Evolutionary conservation across 2,113 vertebrate species (phyloP).

Genomic region (Chamaetylas fuelleborni): DNA sequence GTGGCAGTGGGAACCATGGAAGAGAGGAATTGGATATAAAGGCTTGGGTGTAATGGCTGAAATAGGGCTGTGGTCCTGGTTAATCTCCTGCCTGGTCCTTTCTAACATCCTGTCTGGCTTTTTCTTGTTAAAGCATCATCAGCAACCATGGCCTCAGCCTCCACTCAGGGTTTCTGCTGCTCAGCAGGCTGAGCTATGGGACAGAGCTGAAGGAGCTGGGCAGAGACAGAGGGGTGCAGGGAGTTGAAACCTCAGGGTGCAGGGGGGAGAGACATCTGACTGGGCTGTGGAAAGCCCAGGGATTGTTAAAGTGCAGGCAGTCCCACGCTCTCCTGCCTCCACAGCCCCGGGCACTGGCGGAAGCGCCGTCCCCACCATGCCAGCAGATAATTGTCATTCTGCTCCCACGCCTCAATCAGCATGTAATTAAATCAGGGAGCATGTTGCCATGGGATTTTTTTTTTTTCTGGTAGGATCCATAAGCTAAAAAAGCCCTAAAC

Average conservation of each 20-base stretch:
- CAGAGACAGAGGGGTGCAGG: neutral
- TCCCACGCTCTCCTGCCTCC: neutral
- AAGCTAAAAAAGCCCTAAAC: neutral
- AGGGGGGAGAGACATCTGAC: neutral
- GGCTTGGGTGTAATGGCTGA: accelerated
- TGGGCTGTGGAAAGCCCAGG: neutral
- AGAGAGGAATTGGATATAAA: neutral
- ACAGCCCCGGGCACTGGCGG: neutral
- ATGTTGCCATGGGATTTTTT: conserved; percentile 37
- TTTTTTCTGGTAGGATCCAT: neutral
- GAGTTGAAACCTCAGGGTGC: neutral
- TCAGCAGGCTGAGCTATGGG: accelerated
- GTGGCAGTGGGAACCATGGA: neutral
- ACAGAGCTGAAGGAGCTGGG: neutral
- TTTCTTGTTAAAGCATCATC: neutral
- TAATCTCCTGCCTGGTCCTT: neutral
- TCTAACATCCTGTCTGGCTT: neutral
- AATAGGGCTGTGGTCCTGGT: neutral
- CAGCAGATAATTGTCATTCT: conserved; percentile 18
- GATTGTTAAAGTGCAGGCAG: neutral
- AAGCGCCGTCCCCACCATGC: neutral
- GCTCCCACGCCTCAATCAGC: conserved; percentile 5
- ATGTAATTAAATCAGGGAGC: conserved; percentile 34
- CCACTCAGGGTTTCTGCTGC: neutral
- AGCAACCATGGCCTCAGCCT: accelerated